phyloP scores from a whole-genome alignment of 2,888 invertebrate genomes.

The Mythimna pallens region DNA sequence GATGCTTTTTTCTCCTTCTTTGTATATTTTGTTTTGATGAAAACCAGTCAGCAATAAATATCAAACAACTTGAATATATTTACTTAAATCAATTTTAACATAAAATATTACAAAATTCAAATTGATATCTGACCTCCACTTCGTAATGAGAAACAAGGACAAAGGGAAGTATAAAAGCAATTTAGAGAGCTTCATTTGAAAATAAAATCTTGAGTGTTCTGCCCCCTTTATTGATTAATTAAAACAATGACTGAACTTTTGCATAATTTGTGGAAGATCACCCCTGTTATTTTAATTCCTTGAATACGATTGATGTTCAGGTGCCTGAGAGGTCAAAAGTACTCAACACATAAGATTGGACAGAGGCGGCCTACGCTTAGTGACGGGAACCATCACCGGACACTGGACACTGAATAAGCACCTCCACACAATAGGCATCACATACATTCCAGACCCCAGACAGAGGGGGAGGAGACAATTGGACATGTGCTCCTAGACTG shows the following conservation, averaged over 20 bases:
- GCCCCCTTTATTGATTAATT: constrained; percentile 33
- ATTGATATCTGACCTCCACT: constrained; percentile 25
- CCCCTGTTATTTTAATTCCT: constrained; percentile 11
- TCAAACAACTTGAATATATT: background rate
- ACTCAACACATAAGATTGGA: too few species aligned
- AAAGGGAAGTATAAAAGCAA: constrained; percentile 19
- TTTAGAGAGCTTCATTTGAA: constrained; percentile 9
- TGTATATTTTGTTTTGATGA: too few species aligned
- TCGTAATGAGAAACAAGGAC: constrained; percentile 4
- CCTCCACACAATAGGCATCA: too few species aligned
- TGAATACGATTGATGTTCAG: background rate
- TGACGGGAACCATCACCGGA: too few species aligned
- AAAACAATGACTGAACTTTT: constrained; percentile 29
- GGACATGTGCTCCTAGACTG: too few species aligned
- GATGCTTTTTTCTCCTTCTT: too few species aligned
- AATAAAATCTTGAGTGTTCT: constrained; percentile 19
- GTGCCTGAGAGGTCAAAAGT: background rate
- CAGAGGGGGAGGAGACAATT: too few species aligned
- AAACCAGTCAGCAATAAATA: too few species aligned
- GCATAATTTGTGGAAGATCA: constrained; percentile 7
- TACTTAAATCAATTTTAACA: constrained; percentile 1
- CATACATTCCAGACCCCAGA: too few species aligned
- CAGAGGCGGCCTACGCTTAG: too few species aligned
- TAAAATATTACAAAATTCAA: constrained; percentile 15
- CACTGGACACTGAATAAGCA: too few species aligned